Base-by-base conservation (phyloP, 2,888 invertebrate species). In the Drosophila niveifrons region DNA sequence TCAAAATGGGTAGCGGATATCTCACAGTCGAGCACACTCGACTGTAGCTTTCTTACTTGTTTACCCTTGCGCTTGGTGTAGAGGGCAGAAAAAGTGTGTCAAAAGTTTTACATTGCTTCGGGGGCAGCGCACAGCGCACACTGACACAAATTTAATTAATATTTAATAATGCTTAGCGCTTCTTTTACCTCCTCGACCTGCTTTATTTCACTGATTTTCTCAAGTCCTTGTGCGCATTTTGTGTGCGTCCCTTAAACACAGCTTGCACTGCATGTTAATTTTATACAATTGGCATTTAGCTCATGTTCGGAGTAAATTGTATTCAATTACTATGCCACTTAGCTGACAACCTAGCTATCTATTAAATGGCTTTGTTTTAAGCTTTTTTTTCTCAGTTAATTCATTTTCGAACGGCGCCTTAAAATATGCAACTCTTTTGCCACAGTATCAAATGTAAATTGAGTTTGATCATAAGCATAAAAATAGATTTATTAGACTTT, bases 51-150 rank as follows among this genome's bases (percentile, higher is more conserved):
- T n/a, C n/a, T n/a, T n/a, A n/a, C n/a, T n/a, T n/a, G n/a, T n/a
- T n/a, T 17, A 28, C n/a, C 28, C 6, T 34, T 46, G 29, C 44
- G 44, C 41, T 59, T 48, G 56, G 31, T 1, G 55, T 1, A 29
- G 13, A 10, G 8, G 18, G 9, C 13, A 48, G 15, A 55, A 50
- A 66, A 66, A 61, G 68, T 75, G 65, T 75, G 75, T 72, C 75
- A 75, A 75, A 72, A 23, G 61, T 57, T 47, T 51, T 55, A 36
- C 9, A 23, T 23, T 13, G 36, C 17, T 34, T 1, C 17, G 7
- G 4, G 17, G 11, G 1, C 9, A n/a, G 6, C 6, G 0, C 23
- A 23, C 23, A 31, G 36, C 31, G 67, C 61, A 75, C 72, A 75
- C 17, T 75, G 67, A 4, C 17, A 41, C 48, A 50, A 67, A 10